A percentile compares a stretch with the other conserved stretches of the same genome.
Evolutionary conservation across 2,113 vertebrate species (phyloP).

Genomic region (Illadopsis cleaveri): DNA sequence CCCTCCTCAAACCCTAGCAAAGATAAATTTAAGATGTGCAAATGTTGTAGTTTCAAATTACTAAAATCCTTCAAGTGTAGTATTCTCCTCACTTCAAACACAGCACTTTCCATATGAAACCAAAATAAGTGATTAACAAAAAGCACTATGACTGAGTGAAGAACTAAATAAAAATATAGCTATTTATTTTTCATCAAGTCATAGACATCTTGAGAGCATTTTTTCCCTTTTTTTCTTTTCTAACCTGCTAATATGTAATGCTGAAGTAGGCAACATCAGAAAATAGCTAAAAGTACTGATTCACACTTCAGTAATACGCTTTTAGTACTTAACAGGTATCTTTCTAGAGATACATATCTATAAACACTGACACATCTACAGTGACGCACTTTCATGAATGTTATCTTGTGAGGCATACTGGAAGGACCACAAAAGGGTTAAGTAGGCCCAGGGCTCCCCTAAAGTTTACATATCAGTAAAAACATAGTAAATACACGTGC

Average conservation of each 20-base stretch:
- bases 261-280: background rate
- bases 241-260: background rate
- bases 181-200: background rate
- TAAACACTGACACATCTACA: background rate
- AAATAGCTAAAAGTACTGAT: background rate
- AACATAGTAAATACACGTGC: background rate
- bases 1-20: background rate
- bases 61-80: background rate
- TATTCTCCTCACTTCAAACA: background rate
- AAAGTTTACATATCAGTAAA: background rate
- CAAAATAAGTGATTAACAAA: background rate
- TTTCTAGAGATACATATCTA: background rate
- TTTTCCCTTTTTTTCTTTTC: background rate
- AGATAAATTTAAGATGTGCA: background rate
- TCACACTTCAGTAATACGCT: background rate
- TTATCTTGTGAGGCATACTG: background rate
- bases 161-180: background rate
- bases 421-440: background rate
- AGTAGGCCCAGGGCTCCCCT: background rate
- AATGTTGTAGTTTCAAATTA: background rate
- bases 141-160: background rate
- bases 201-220: background rate
- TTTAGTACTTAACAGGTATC: background rate
- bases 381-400: background rate
- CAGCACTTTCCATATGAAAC: background rate